A percentile compares a stretch with the other conserved stretches of the same genome.
These are phyloP conservation scores for Chaenogobius annularis DNA, from an alignment of 2,113 vertebrate genomes.

Conservation along the genomic window DNA sequence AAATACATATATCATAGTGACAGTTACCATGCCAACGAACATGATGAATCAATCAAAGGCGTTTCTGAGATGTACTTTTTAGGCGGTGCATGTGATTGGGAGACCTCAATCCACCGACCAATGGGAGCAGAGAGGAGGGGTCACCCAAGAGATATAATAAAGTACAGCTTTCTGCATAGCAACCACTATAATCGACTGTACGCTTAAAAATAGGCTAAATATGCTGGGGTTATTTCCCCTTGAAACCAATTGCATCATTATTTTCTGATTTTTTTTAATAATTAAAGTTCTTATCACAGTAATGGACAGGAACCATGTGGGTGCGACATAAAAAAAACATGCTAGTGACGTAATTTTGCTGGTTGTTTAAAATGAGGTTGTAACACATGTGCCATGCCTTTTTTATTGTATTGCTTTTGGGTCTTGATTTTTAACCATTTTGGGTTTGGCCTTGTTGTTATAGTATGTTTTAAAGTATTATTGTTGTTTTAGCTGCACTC, in stretches of 20 bases:
- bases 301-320: neutral
- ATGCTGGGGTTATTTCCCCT: neutral
- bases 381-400: neutral
- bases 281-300: neutral
- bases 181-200: conserved; percentile 10
- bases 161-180: conserved; percentile 14
- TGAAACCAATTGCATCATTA: neutral
- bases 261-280: neutral
- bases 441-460: no score
- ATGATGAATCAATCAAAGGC: conserved; percentile 49
- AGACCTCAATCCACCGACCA: conserved; percentile 44
- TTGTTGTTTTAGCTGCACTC: neutral
- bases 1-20: conserved; percentile 14
- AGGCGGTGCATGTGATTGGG: conserved; percentile 16
- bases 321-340: neutral
- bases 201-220: neutral
- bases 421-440: no score
- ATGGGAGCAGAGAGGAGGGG: conserved; percentile 24
- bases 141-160: conserved; percentile 28
- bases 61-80: conserved; percentile 45
- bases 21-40: conserved; percentile 44
- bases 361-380: neutral
- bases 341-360: neutral
- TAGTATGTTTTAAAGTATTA: no score
- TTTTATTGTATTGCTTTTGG: neutral